phyloP scores from a whole-genome alignment of 1,140 invertebrate species.

The Charaxes varanes region DNA sequence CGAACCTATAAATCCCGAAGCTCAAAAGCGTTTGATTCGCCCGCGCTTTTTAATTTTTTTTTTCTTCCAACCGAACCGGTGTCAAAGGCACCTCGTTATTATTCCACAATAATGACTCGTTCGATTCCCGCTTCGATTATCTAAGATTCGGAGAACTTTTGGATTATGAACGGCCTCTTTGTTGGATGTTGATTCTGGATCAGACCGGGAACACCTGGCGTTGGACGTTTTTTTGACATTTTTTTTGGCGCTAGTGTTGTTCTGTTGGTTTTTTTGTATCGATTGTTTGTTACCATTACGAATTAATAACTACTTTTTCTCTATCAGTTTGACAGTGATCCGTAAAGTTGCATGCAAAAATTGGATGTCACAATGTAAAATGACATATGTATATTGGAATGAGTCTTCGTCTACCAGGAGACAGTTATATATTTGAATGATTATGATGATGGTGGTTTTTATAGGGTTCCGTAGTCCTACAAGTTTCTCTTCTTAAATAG shows the following conservation, averaged over 20 bases:
- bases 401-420: no score
- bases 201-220: constrained; percentile 20
- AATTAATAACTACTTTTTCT: not conserved
- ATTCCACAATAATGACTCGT: constrained; percentile 43
- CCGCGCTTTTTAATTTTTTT: not conserved
- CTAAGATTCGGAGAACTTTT: constrained; percentile 37
- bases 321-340: no score
- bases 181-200: constrained; percentile 19
- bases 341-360: no score
- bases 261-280: not conserved
- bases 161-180: constrained; percentile 35
- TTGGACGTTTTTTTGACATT: constrained; percentile 4
- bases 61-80: constrained; percentile 2
- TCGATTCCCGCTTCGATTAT: constrained; percentile 37
- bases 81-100: constrained; percentile 47
- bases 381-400: no score
- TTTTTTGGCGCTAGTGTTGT: constrained; percentile 3
- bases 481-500: no score
- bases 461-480: no score
- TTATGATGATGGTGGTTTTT: no score
- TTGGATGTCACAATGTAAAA: no score
- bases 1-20: constrained; percentile 5
- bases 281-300: not conserved
- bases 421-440: no score
- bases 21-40: not conserved